A percentile compares a stretch with the other conserved stretches of the same genome.
These are phyloP conservation scores for Molossus molossus DNA, from an alignment of 2,797 vertebrate genomes.

Conservation along the genomic window DNA sequence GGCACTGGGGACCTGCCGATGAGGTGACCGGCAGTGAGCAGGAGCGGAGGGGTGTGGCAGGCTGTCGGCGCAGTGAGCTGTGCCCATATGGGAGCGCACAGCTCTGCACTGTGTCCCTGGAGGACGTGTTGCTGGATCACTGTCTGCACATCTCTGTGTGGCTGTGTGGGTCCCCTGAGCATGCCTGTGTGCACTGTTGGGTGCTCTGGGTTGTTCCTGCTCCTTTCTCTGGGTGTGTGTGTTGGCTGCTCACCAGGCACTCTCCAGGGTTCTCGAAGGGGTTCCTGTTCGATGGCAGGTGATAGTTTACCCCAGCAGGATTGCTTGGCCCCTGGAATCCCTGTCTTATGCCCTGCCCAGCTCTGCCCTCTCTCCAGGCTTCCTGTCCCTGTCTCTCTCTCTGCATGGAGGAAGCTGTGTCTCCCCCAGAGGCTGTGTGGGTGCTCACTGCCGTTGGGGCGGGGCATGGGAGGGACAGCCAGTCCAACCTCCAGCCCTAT, in stretches of 20 bases:
- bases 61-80: background rate
- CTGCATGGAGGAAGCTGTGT: conserved; percentile 14
- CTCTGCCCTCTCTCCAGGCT: background rate
- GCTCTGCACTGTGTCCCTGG: background rate
- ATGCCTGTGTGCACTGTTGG: background rate
- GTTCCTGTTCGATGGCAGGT: background rate
- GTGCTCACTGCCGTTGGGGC: background rate
- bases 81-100: background rate
- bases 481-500: background rate
- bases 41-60: conserved; percentile 15
- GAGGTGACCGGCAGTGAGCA: background rate
- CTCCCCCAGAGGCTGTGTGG: background rate
- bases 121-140: background rate
- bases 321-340: background rate
- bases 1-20: background rate
- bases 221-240: background rate
- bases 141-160: background rate
- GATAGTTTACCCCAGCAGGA: conserved; percentile 9
- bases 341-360: background rate
- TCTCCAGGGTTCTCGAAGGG: conserved; percentile 25
- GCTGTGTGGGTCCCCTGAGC: background rate
- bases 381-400: background rate
- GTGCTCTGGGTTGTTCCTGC: background rate
- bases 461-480: background rate
- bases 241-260: rapidly evolving